Evolutionary conservation across 2,797 vertebrate genomes (phyloP).

Genomic region (Heterohyrax brucei): DNA sequence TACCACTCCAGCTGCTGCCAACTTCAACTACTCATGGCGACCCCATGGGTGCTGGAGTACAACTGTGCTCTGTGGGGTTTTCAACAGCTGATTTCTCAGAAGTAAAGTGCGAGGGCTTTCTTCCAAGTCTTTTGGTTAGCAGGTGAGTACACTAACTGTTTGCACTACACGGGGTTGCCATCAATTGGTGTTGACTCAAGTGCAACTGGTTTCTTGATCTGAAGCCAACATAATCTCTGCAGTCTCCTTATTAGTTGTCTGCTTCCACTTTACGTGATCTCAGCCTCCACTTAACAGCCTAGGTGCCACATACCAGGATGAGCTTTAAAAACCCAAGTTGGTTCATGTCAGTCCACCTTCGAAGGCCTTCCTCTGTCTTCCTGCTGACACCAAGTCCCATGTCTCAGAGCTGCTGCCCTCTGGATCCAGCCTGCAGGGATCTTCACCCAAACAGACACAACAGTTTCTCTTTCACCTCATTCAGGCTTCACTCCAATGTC

Average conservation of each 20-base stretch:
- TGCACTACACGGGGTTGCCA: not conserved
- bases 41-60: not conserved
- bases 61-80: not conserved
- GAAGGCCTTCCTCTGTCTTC: not conserved
- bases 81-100: not conserved
- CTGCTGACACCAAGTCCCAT: too few species aligned
- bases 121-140: not conserved
- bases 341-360: not conserved
- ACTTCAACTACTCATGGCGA: not conserved
- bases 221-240: not conserved
- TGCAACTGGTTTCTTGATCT: not conserved
- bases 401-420: not conserved
- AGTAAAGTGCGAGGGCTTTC: not conserved
- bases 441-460: fast-evolving
- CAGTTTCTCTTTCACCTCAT: not conserved
- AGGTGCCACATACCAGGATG: not conserved
- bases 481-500: not conserved
- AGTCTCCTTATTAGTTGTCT: not conserved
- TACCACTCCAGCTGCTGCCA: not conserved
- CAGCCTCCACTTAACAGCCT: fast-evolving
- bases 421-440: not conserved
- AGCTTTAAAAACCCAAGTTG: too few species aligned
- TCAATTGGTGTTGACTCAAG: not conserved
- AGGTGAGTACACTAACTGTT: not conserved
- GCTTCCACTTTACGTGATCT: not conserved